Percentiles rank a stretch among this genome's conserved stretches.
Evolutionary conservation across 2,888 invertebrate genomes (phyloP).

Genomic region (Trimorus sp.): DNA sequence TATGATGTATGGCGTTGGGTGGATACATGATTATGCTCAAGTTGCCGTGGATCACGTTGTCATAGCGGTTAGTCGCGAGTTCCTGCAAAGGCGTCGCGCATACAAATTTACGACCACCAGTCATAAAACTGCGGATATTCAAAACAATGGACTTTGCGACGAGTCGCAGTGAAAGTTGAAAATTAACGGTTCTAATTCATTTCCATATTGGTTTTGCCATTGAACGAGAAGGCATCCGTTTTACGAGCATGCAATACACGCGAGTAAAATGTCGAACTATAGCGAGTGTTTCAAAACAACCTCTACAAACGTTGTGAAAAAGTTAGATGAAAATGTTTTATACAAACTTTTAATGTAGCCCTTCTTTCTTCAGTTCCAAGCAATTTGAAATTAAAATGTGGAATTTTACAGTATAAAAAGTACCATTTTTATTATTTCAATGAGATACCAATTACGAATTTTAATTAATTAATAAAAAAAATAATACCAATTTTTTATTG

Average conservation of each 20-base stretch:
- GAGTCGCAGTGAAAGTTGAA: slow-evolving; percentile 35
- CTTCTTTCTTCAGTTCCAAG: no score
- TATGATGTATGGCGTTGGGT: slow-evolving; percentile 17
- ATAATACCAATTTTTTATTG: no score
- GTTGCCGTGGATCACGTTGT: slow-evolving; percentile 14
- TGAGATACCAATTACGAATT: no score
- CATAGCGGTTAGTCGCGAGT: slow-evolving; percentile 23
- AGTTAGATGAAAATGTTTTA: no score
- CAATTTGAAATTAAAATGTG: no score
- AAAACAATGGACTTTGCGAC: slow-evolving; percentile 32
- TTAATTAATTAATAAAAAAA: no score
- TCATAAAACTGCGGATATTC: slow-evolving; percentile 42
- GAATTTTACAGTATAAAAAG: no score
- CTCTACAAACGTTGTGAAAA: background rate
- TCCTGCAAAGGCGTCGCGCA: slow-evolving; percentile 52
- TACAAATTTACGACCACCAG: slow-evolving; percentile 37
- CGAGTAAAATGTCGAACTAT: background rate
- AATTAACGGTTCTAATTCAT: slow-evolving; percentile 30
- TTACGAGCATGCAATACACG: background rate
- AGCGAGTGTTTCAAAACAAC: background rate
- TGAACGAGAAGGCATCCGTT: background rate
- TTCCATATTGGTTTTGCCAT: slow-evolving; percentile 10
- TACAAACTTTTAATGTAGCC: no score
- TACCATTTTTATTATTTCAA: no score
- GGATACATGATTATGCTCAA: background rate